Percentiles rank a stretch among this genome's conserved stretches.
These are phyloP conservation scores for Heliconius melpomene DNA, from an alignment of 1,140 invertebrate species.

Conservation along the genomic window DNA sequence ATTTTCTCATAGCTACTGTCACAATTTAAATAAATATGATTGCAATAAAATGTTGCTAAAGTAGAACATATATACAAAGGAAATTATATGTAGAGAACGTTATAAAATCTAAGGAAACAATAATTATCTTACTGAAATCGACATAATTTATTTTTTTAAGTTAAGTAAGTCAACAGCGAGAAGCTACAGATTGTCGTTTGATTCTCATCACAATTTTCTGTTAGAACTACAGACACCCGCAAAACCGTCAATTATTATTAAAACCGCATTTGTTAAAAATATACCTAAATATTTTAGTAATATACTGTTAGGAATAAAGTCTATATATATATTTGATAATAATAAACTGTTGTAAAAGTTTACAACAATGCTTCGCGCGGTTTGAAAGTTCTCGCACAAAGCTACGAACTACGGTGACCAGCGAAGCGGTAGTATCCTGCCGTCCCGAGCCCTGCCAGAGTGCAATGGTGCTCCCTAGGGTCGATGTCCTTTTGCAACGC, in stretches of 20 bases:
- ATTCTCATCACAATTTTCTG: no score
- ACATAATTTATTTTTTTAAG: no score
- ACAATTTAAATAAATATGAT: no score
- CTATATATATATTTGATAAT: background rate
- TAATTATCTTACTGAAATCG: background rate
- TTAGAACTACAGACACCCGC: background rate
- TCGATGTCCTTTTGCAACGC: constrained; percentile 55
- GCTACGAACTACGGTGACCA: constrained; percentile 5
- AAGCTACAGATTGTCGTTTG: no score
- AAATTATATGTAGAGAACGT: background rate
- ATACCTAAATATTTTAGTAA: background rate
- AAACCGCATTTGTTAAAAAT: background rate
- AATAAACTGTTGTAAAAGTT: background rate
- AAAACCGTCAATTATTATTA: background rate
- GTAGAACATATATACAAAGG: no score
- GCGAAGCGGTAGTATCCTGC: constrained; percentile 3
- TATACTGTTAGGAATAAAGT: background rate
- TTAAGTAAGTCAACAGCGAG: no score
- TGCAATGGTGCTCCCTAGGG: constrained; percentile 49
- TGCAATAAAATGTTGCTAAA: no score
- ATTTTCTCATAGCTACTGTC: no score
- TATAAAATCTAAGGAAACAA: background rate
- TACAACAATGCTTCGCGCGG: background rate
- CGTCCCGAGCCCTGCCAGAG: constrained; percentile 12
- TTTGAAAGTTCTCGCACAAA: constrained; percentile 7